Conservation (phyloP, 2,113 vertebrate species). For the Hippocampus mohnikei region DNA sequence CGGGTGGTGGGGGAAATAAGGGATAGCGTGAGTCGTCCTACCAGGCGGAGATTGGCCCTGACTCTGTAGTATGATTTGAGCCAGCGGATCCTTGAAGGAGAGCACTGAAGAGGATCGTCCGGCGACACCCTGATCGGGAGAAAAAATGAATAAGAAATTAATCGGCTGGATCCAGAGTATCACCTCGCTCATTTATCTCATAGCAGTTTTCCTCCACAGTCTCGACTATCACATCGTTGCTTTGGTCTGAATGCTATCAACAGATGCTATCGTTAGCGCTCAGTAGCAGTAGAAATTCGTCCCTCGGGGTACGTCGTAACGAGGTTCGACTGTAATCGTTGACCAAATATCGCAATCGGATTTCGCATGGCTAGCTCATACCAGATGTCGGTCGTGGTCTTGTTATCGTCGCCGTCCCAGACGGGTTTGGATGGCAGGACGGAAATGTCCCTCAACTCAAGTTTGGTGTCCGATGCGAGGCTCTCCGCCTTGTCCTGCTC, state of each 20-base stretch:
- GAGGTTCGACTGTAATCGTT: too few relatives aligned
- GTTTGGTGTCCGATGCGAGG: slow-evolving; percentile 50
- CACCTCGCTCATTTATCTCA: too few relatives aligned
- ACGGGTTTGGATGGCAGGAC: slow-evolving; percentile 16
- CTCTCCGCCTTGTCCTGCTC: slow-evolving; percentile 56
- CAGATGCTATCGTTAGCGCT: neutral
- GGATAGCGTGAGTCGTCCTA: slow-evolving; percentile 24
- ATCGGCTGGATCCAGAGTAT: too few relatives aligned
- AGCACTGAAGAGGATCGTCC: slow-evolving; percentile 54
- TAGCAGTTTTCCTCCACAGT: too few relatives aligned
- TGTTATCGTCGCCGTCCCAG: slow-evolving; percentile 24
- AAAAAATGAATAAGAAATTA: neutral
- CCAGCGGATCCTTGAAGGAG: slow-evolving; percentile 61
- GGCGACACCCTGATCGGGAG: slow-evolving; percentile 36
- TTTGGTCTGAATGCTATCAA: neutral
- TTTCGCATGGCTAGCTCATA: slow-evolving; percentile 10
- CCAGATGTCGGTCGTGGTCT: slow-evolving; percentile 43
- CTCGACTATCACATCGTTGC: neutral
- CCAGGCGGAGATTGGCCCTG: slow-evolving; percentile 52
- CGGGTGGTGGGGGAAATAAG: slow-evolving; percentile 1
- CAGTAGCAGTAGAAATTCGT: neutral
- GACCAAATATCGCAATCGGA: neutral
- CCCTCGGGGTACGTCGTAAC: too few relatives aligned
- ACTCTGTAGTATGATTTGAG: slow-evolving; percentile 67
- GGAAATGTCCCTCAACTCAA: slow-evolving; percentile 26